phyloP scores from a whole-genome alignment of 2,113 vertebrate species.

The Platycercus adscitus region DNA sequence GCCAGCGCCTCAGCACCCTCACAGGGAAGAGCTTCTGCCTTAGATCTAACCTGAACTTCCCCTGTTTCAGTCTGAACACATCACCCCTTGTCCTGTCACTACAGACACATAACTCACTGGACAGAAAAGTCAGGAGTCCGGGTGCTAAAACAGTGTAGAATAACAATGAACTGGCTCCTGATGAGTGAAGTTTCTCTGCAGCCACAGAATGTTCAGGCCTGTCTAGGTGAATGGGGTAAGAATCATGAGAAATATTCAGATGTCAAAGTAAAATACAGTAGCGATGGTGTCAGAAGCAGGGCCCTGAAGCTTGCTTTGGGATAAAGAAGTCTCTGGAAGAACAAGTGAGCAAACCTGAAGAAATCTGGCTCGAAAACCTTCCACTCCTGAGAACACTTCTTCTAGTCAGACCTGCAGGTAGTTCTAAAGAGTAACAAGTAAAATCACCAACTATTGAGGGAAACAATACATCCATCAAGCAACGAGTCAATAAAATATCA shows the following conservation, averaged over 20 bases:
- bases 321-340: neutral
- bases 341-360: neutral
- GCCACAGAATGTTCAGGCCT: neutral
- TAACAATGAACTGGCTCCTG: neutral
- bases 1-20: no score
- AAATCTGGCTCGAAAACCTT: neutral
- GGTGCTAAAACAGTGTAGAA: neutral
- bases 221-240: neutral
- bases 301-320: neutral
- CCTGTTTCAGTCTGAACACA: neutral
- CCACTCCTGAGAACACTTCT: neutral
- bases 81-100: neutral
- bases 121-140: neutral
- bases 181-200: neutral
- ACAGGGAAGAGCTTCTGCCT: neutral
- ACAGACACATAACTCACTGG: neutral
- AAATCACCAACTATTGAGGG: neutral
- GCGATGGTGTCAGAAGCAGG: neutral
- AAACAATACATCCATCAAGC: neutral
- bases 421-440: neutral
- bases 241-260: neutral
- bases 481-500: slow-evolving; percentile 22
- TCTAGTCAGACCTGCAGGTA: neutral
- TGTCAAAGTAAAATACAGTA: neutral
- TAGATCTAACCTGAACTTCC: neutral